Base-by-base conservation (phyloP, 2,888 invertebrate species). In the Antitype chi region DNA sequence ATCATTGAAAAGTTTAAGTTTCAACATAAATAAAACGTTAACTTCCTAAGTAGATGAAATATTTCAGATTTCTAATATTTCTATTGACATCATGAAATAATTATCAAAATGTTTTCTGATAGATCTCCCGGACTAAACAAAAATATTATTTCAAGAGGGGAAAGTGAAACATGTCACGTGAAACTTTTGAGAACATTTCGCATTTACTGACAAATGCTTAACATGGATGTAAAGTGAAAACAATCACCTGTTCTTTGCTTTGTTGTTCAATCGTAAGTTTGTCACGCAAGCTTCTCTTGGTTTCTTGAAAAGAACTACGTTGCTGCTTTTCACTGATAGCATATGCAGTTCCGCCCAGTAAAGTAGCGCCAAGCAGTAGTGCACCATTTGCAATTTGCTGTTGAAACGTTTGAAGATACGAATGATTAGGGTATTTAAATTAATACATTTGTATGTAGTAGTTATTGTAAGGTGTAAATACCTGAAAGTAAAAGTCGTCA, bases 251-350 rank as follows among this genome's bases (percentile, higher is more conserved):
- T 94, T 99, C 99, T 78, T 98, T 98, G 86, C 99, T 98, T 94
- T 99, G 99, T 92, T 99, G 99, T 94, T 99, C 99, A 88, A 99
- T 99, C 74, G 99, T 98, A 90, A 99, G 97, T 95, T 99, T 99
- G 88, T 99, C 98, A 91, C 99, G 98, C 85, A 99, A 97, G 89
- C 99, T 99, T 94, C 98, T 98, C 91, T 99, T 98, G 8, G 99
- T 99, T 94, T 99, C 99, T 82, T 98, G 97, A 93, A 99, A 99
- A 64, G 99, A 99, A 76, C 98, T 97, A 67, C 99, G 97, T 91
- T 99, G 99, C 94, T 99, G 98, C 86, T 98, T 98, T 93, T 99
- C 99, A 87, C 98, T 98, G 84, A 99, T 97, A 28, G 98, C 94
- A 84, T 94, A 96, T 47, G 95, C 94, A 20, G 93, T 92, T 62